These are phyloP conservation scores for Lichenostomus cassidix DNA, from an alignment of 2,113 vertebrate genomes.

Conservation along the genomic window DNA sequence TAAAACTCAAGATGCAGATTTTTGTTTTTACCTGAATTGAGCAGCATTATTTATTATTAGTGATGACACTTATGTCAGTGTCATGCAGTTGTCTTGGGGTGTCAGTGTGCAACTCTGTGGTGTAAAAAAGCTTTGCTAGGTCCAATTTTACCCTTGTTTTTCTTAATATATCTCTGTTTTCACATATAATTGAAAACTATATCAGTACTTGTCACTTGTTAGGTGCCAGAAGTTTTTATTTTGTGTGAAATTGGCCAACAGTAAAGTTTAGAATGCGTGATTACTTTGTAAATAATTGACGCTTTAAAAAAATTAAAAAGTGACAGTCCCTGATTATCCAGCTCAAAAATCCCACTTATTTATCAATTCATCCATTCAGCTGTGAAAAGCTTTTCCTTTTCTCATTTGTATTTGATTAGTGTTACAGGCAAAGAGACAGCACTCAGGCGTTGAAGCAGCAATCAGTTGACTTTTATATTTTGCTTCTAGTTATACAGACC, in stretches of 20 bases:
- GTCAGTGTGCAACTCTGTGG: neutral
- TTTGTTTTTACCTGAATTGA: neutral
- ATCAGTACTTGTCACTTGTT: neutral
- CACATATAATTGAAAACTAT: neutral
- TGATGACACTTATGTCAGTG: neutral
- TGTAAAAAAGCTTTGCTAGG: neutral
- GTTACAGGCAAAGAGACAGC: neutral
- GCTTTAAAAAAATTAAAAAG: neutral
- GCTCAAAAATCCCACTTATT: rapidly evolving
- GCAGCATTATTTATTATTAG: neutral
- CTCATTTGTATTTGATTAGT: neutral
- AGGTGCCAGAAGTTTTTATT: neutral
- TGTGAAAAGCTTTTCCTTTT: neutral
- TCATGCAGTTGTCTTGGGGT: neutral
- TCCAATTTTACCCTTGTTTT: neutral
- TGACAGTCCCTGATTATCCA: neutral
- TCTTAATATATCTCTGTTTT: neutral
- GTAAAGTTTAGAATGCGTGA: neutral
- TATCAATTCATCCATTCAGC: neutral
- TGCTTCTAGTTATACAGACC: neutral
- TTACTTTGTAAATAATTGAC: neutral
- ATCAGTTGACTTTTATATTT: neutral
- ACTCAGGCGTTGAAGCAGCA: neutral
- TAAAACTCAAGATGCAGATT: neutral
- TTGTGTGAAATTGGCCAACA: neutral